A percentile compares a stretch with the other conserved stretches of the same genome.
These are phyloP conservation scores for Centropyge bicolor DNA, from an alignment of 2,797 vertebrate genomes.

Conservation along the genomic window DNA sequence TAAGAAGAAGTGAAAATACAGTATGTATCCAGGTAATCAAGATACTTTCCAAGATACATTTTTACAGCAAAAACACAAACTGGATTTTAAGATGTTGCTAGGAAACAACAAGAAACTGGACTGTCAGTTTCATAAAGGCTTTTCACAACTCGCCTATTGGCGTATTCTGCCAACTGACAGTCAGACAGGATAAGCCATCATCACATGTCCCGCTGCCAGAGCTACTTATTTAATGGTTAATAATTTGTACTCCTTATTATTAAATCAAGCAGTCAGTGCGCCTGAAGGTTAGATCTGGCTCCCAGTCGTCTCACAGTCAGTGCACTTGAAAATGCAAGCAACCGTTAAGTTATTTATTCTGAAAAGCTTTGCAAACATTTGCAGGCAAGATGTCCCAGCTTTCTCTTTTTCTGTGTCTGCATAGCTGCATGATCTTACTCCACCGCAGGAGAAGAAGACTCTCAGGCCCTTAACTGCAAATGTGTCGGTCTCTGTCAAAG, in stretches of 20 bases:
- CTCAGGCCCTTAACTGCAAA: background rate
- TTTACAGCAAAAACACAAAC: conserved; percentile 1
- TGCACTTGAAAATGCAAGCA: background rate
- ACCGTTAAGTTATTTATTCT: background rate
- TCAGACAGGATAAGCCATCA: conserved; percentile 17
- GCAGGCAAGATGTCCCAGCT: background rate
- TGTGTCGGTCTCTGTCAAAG: background rate
- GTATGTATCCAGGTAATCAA: background rate
- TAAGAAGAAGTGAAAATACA: background rate
- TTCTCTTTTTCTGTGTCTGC: background rate
- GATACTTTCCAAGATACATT: background rate
- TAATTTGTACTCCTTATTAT: conserved; percentile 3
- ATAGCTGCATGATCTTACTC: background rate
- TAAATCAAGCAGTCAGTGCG: conserved; percentile 3
- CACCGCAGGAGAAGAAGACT: background rate
- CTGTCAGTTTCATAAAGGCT: conserved; percentile 38
- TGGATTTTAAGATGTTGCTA: conserved; percentile 59
- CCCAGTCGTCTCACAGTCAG: background rate
- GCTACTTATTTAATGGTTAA: conserved; percentile 14
- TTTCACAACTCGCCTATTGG: conserved; percentile 21
- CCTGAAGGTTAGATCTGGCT: background rate
- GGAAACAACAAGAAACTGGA: conserved; percentile 52
- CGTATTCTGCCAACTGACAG: conserved; percentile 39
- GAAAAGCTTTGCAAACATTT: background rate
- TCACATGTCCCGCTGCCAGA: conserved; percentile 12